Evolutionary conservation across 2,888 invertebrate genomes (phyloP), one percentile per base, ranked within the genome.

Genomic region (Tuta absoluta): DNA sequence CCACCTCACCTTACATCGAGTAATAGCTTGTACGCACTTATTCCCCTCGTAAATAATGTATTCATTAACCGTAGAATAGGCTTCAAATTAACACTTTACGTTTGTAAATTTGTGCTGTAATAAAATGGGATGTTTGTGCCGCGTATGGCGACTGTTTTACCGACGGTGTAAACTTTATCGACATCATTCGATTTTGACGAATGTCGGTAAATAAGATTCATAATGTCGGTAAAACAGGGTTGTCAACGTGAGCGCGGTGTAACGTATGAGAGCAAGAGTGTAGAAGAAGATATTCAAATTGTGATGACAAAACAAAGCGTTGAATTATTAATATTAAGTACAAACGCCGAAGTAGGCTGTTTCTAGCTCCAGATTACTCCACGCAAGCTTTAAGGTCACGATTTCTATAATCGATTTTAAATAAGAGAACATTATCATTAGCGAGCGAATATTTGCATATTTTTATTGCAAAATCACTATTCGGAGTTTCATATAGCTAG

Each of bases 21-120:
- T 24, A 19, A 7, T 14, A 10, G 60, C 24, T 21, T n/a, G 17
- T 45, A n/a, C 41, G 8, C 28, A 21, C 49, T 21, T n/a, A 8
- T 14, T 63, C 58, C n/a, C 62, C 63, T 65, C 67, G 82, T 86
- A 85, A 83, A 85, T 72, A 85, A 89, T 89, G 89, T 89, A 89
- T 89, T 88, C 89, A 88, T 87, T 49, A 33, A 61, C 49, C 33
- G 19, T 61, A 28, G 21, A 37, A 17, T 33, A 24, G 28, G 33
- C 33, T 38, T 14, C 4, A 33, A n/a, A n/a, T 8, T 37, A 57
- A 57, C 58, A 38, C 5, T 38, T 21, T 19, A 45, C 12, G n/a
- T n/a, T 45, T 45, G 17, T 45, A n/a, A 17, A 11, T n/a, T 17
- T 45, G 45, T 45, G 7, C 45, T 17, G 45, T 45, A n/a, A n/a